phyloP scores from a whole-genome alignment of 1,140 invertebrate species.

The Drosophila mauritiana region DNA sequence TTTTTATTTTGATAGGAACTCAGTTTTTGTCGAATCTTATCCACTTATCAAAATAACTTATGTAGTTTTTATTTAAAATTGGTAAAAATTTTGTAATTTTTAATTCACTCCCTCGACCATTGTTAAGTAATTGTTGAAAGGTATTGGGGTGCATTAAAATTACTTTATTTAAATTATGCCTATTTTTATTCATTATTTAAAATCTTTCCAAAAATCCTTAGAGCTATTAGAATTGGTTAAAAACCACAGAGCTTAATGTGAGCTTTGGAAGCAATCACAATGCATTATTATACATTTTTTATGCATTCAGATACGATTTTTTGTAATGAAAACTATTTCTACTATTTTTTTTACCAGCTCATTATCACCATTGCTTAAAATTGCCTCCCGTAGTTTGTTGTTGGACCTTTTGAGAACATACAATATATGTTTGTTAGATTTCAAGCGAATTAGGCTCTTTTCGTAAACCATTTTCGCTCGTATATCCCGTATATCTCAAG shows the following conservation, averaged over 20 bases:
- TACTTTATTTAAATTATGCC: too few relatives aligned
- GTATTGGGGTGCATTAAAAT: too few relatives aligned
- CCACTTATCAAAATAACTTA: too few relatives aligned
- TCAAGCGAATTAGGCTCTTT: constrained; percentile 7
- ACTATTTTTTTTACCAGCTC: constrained; percentile 1
- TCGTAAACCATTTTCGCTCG: constrained; percentile 12
- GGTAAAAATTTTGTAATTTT: too few relatives aligned
- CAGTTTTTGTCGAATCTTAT: too few relatives aligned
- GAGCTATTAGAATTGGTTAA: background rate
- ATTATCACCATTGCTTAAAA: constrained; percentile 4
- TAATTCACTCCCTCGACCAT: too few relatives aligned
- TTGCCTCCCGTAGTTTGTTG: background rate
- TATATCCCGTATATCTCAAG: background rate
- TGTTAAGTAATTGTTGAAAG: too few relatives aligned
- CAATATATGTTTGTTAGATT: constrained; percentile 17
- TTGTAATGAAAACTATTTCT: background rate
- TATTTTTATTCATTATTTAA: background rate
- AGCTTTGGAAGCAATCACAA: background rate
- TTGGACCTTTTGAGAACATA: constrained; percentile 6
- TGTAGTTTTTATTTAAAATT: too few relatives aligned
- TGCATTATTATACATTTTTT: background rate
- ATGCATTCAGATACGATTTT: background rate
- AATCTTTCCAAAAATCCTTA: background rate
- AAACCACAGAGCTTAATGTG: background rate
- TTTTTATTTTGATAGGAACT: too few relatives aligned